These are phyloP conservation scores for Gymnocypris eckloni DNA, from an alignment of 2,797 vertebrate genomes.

Conservation along the genomic window DNA sequence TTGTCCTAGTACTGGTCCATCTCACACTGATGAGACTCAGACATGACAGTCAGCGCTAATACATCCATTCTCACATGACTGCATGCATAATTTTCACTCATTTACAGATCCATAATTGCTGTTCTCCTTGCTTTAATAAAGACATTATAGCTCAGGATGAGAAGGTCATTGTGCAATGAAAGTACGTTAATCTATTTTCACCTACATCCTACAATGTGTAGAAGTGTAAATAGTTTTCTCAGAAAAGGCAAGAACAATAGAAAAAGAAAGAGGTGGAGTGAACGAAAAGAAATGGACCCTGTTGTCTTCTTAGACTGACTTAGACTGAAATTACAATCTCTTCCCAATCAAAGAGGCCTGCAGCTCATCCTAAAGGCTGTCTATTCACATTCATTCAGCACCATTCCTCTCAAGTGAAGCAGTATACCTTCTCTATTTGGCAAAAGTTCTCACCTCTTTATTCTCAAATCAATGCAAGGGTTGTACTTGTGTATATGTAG, in stretches of 20 bases:
- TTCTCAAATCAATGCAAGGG: constrained; percentile 3
- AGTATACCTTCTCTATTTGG: constrained; percentile 24
- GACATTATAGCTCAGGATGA: neutral
- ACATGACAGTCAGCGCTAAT: constrained; percentile 11
- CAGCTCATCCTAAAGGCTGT: constrained; percentile 17
- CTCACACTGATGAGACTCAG: constrained; percentile 5
- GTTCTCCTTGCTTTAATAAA: constrained; percentile 24
- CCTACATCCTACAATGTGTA: constrained; percentile 4
- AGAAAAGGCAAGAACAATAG: neutral
- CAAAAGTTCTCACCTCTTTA: neutral
- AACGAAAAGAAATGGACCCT: constrained; percentile 10
- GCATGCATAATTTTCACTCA: constrained; percentile 19
- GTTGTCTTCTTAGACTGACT: constrained; percentile 8
- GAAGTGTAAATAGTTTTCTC: neutral
- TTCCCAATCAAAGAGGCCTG: constrained; percentile 19
- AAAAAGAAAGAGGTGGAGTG: neutral
- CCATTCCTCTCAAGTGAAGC: neutral
- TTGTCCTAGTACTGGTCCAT: neutral
- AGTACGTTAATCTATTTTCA: neutral
- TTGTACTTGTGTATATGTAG: constrained; percentile 16
- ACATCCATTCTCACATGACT: constrained; percentile 13
- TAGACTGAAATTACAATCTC: constrained; percentile 17
- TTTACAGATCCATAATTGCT: constrained; percentile 38
- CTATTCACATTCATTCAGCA: constrained; percentile 9
- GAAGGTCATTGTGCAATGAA: constrained; percentile 23